Conservation (phyloP, 2,113 vertebrate genomes). For the Passerina amoena region DNA sequence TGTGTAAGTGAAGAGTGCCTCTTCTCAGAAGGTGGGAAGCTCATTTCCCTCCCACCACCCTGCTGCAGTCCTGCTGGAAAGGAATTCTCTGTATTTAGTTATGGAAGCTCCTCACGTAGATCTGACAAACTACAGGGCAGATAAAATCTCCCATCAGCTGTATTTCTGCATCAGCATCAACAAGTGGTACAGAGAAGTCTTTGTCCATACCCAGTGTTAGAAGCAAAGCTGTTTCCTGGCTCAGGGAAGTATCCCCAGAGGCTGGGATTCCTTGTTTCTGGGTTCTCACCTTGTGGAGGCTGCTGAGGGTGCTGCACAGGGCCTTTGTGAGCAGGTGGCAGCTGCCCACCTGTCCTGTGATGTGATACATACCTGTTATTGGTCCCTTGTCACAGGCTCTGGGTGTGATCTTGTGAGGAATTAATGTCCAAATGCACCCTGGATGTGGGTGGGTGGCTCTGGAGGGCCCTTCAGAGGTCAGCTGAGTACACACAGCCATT, state of each 20-base stretch:
- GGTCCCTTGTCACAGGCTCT: neutral
- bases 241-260: neutral
- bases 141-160: neutral
- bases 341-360: accelerated
- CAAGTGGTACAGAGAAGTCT: neutral
- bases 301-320: neutral
- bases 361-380: accelerated
- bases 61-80: neutral
- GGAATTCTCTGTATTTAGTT: neutral
- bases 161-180: neutral
- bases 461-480: too few relatives aligned
- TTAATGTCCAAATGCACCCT: accelerated
- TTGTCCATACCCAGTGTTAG: neutral
- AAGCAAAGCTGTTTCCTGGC: neutral
- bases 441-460: neutral
- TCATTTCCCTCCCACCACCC: neutral
- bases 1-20: neutral
- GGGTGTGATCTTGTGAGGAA: neutral
- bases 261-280: accelerated
- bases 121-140: neutral
- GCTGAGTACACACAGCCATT: neutral
- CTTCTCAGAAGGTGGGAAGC: neutral
- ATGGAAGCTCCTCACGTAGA: neutral
- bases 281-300: too few relatives aligned
- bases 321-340: neutral